Evolutionary conservation across 1,140 invertebrate species (phyloP), one percentile per base, ranked within the genome.

Genomic region (Drosophila kanapiae): DNA sequence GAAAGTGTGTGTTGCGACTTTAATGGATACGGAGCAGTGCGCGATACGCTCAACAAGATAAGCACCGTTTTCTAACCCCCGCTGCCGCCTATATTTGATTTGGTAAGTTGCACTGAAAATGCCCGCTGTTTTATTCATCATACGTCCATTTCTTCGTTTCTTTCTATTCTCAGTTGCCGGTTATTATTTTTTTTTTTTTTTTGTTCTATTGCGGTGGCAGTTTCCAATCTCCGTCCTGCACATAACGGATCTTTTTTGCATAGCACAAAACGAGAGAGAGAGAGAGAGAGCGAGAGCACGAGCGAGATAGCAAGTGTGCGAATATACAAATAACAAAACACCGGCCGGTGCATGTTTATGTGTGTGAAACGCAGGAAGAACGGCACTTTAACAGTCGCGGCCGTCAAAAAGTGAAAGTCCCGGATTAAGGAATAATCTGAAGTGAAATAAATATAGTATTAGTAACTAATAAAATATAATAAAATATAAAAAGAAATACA

Each of bases 381-480:
- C 59, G 82, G 80, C 76, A 87, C 62, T 87, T 53, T 49, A 53
- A 86, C 82, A 87, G 70, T 87, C 48, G 65, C 59, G 65, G 62
- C 63, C 58, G 45, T 59, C 9, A 33, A 10, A 40, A 56, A 64
- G 51, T 70, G 37, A 63, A 68, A 54, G 35, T 43, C 63, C 23
- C 16, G 29, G n/a, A 70, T 35, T 62, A 40, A 53, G 29, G 45
- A 62, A 27, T 16, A 48, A 63, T 65, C 53, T 59, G 38, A 69
- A 81, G 49, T 65, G 48, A 70, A 75, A 42, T 53, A n/a, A n/a
- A 47, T 43, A 18, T 42, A 78, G 16, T 69, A 42, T 70, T 38
- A 71, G 9, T 31, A 58, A 42, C 16, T 40, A 69, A 29, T 48
- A 75, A 51, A 1, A 31, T 16, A 57, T 9, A 42, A 23, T 9